phyloP scores from a whole-genome alignment of 2,113 vertebrate species.

The Echinops telfairi region DNA sequence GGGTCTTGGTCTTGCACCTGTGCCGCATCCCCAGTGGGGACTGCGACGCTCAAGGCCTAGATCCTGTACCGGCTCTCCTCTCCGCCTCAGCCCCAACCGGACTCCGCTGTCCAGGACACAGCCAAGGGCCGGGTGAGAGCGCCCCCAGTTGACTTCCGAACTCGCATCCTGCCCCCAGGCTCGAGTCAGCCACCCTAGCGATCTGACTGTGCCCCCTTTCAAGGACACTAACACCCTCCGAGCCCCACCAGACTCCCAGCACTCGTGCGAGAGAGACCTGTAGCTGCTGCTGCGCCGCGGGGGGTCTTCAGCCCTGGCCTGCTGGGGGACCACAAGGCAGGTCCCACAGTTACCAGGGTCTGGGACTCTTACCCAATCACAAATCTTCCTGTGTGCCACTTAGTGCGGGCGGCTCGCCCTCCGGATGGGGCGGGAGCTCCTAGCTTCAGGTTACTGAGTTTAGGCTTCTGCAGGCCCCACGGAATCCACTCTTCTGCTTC shows the following conservation, averaged over 20 bases:
- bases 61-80: rapidly evolving
- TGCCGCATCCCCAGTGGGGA: not conserved
- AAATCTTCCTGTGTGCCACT: not conserved
- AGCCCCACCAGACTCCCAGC: no score
- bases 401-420: not conserved
- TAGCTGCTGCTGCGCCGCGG: no score
- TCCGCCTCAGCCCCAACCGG: no score
- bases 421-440: not conserved
- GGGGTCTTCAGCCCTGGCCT: rapidly evolving
- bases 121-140: no score
- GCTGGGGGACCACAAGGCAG: not conserved
- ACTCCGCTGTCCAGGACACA: not conserved
- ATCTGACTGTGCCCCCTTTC: not conserved
- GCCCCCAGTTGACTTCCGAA: not conserved
- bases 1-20: not conserved
- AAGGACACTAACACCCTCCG: not conserved
- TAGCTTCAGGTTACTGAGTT: not conserved
- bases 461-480: not conserved
- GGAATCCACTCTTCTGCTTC: not conserved
- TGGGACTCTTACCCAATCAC: rapidly evolving
- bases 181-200: not conserved
- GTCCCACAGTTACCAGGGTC: rapidly evolving
- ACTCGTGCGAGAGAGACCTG: not conserved
- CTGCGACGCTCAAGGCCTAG: not conserved
- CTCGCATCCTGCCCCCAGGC: rapidly evolving